A percentile compares a stretch with the other conserved stretches of the same genome.
These are phyloP conservation scores for Spodoptera exigua DNA, from an alignment of 2,888 invertebrate genomes.

Conservation along the genomic window DNA sequence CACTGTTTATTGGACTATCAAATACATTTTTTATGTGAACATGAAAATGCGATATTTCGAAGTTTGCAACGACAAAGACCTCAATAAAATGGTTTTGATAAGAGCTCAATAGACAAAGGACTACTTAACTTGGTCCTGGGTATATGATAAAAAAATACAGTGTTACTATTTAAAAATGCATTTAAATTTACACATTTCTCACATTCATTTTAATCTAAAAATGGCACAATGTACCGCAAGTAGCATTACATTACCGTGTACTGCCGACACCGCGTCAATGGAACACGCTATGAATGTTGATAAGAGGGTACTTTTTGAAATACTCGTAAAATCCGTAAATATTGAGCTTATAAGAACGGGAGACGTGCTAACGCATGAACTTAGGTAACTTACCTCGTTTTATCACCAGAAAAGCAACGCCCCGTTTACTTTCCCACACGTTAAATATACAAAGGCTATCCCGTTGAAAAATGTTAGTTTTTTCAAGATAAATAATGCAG, in stretches of 20 bases:
- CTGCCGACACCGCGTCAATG: slow-evolving; percentile 47
- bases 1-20: slow-evolving; percentile 58
- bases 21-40: slow-evolving; percentile 52
- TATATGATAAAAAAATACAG: slow-evolving; percentile 13
- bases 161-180: slow-evolving; percentile 4
- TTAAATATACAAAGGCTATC: slow-evolving; percentile 37
- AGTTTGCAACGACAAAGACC: slow-evolving; percentile 40
- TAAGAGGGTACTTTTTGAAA: slow-evolving; percentile 55
- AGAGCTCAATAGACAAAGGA: slow-evolving; percentile 31
- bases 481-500: slow-evolving; percentile 35
- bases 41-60: slow-evolving; percentile 44
- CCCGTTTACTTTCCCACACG: slow-evolving; percentile 18
- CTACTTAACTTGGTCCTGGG: slow-evolving; percentile 34
- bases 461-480: slow-evolving; percentile 37
- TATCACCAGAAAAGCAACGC: slow-evolving; percentile 32
- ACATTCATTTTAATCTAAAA: slow-evolving; percentile 28
- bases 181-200: background rate
- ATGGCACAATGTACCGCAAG: slow-evolving; percentile 25
- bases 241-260: slow-evolving; percentile 26
- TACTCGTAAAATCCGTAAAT: slow-evolving; percentile 64
- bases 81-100: slow-evolving; percentile 36
- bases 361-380: slow-evolving; percentile 43
- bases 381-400: slow-evolving; percentile 33
- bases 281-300: slow-evolving; percentile 58
- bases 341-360: slow-evolving; percentile 51